Conservation (phyloP, 2,797 vertebrate genomes). For the Pampus argenteus region DNA sequence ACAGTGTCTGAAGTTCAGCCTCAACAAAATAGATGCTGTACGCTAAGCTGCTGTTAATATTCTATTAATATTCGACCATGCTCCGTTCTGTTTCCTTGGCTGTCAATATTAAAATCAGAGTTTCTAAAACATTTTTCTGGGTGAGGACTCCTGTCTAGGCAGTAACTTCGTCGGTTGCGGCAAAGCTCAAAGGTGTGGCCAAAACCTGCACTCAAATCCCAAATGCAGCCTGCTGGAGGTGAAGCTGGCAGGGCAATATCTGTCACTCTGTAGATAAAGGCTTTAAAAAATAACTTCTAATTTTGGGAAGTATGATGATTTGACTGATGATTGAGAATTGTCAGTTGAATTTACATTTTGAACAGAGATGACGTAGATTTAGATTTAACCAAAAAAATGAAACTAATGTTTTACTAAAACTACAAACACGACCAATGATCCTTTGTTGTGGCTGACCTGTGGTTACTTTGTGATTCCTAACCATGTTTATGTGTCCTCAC, state of each 20-base stretch:
- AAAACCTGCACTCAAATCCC: not conserved
- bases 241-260: not conserved
- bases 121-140: constrained; percentile 30
- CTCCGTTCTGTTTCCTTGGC: constrained; percentile 31
- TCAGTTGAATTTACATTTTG: too few relatives aligned
- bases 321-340: too few relatives aligned
- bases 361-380: not conserved
- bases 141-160: not conserved
- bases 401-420: not conserved
- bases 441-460: not conserved
- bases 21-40: constrained; percentile 44
- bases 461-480: not conserved
- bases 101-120: constrained; percentile 14
- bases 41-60: constrained; percentile 52
- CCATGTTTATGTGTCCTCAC: constrained; percentile 33
- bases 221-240: not conserved
- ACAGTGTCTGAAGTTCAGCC: constrained; percentile 50
- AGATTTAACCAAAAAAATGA: not conserved
- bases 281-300: not conserved
- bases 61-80: constrained; percentile 32
- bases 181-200: constrained; percentile 1
- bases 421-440: not conserved
- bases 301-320: constrained; percentile 1
- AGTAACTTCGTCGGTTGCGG: constrained; percentile 5
- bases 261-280: not conserved